Conservation (phyloP, 2,888 invertebrate genomes). For the Mactromeris polynyma region DNA sequence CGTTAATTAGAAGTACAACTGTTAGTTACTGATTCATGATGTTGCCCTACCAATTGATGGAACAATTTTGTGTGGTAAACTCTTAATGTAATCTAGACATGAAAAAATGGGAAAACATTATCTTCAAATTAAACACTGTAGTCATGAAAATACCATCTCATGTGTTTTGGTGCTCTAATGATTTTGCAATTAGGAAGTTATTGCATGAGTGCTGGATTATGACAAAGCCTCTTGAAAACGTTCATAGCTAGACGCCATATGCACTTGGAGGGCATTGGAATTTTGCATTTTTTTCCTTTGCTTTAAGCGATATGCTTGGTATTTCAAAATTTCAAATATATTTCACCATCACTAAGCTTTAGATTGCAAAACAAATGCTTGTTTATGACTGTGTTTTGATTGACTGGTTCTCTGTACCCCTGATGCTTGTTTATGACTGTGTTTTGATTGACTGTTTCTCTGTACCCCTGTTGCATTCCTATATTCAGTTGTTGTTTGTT, state of each 20-base stretch:
- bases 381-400: background rate
- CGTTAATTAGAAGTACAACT: too few species aligned
- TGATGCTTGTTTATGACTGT: too few species aligned
- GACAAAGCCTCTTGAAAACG: background rate
- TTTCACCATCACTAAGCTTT: background rate
- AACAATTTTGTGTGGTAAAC: background rate
- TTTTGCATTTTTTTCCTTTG: background rate
- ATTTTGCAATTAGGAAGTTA: background rate
- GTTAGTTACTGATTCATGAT: too few species aligned
- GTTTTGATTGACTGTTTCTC: background rate
- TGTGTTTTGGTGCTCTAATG: background rate
- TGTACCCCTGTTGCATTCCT: background rate
- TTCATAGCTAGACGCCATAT: constrained; percentile 9
- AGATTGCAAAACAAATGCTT: background rate
- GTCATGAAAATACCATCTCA: background rate
- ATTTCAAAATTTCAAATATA: background rate
- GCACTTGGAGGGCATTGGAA: background rate
- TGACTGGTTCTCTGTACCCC: too few species aligned
- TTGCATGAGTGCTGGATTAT: background rate
- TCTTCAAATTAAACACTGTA: background rate
- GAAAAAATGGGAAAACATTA: background rate
- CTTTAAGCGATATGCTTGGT: background rate
- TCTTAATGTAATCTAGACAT: background rate
- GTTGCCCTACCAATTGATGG: too few species aligned
- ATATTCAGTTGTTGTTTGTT: background rate